Conservation (phyloP, 1,140 invertebrate genomes). For the Uloborus diversus region DNA sequence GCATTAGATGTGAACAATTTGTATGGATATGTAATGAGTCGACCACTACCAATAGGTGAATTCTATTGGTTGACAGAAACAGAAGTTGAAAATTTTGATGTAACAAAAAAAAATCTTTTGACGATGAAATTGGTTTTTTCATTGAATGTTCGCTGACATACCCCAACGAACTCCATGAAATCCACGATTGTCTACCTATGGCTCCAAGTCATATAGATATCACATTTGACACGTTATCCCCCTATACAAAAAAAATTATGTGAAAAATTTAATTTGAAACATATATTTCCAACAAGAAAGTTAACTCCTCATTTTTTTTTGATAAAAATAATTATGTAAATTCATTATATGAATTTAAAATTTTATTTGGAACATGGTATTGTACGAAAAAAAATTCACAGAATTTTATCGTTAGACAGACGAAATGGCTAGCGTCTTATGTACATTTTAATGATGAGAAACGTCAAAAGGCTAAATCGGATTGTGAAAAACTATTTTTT, state of each 20-base stretch:
- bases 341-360: conserved; percentile 67
- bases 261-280: conserved; percentile 2
- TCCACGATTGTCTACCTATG: background rate
- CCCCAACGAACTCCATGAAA: conserved; percentile 30
- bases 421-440: conserved; percentile 66
- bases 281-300: background rate
- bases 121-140: conserved; percentile 57
- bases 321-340: conserved; percentile 64
- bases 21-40: background rate
- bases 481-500: conserved; percentile 61
- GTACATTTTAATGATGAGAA: conserved; percentile 65
- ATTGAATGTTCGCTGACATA: conserved; percentile 61
- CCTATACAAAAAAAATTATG: background rate
- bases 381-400: conserved; percentile 67
- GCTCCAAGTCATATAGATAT: background rate
- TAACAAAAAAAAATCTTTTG: background rate
- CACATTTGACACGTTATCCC: background rate
- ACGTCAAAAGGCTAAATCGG: conserved; percentile 55
- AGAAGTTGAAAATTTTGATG: background rate
- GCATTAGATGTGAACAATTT: background rate
- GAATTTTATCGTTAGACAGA: conserved; percentile 68
- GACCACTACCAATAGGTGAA: background rate
- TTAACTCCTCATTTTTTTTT: conserved; percentile 8
- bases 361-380: conserved; percentile 67
- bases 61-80: background rate